Evolutionary conservation across 2,797 vertebrate genomes (phyloP), one percentile per base, ranked within the genome.

Genomic region (Sebastes umbrosus): DNA sequence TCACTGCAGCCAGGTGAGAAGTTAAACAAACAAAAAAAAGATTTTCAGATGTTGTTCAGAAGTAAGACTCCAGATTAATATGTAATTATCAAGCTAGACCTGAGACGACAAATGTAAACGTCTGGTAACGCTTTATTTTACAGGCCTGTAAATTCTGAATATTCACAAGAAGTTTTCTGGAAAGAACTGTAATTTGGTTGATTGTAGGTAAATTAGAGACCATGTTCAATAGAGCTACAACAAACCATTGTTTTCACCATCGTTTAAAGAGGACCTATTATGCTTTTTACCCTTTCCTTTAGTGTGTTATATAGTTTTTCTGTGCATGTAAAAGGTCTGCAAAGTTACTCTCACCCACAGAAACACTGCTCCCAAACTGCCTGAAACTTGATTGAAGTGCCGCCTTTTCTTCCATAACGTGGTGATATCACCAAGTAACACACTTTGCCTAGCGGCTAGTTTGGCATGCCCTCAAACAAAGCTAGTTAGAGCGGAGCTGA

Each of bases 1-100:
- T 72, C 80, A 77, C 73, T 8, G 75, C 83, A 66, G 85, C 73
- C 82, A 59, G 63, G 25, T 31, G 8, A 64, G 46, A 52, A 20
- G 46, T 52, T 52, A 50, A 50, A 50, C 43, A 46, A 7, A 29
- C 63, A 18, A 14, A 60, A 79, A 6, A 22, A 1, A 22, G 4
- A 46, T 22, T 18, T 31, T 58, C 54, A 50, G 27, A 77, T 18
- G 36, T n/a, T 16, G 55, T 25, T 39, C 6, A 27, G 52, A 43
- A 39, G n/a, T 55, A 18, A 18, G 11, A 24, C 22, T 64, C 31
- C 1, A 24, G 63, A 65, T 58, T 13, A 24, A 24, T 39, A 32
- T 36, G 32, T 43, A 12, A 29, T 24, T 7, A 69, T 69, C 14
- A 14, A 14, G 59, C 27, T 8, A 18, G 69, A 72, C 12, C 18